Conservation (phyloP, 2,113 vertebrate species). For the Pardalotus punctatus region DNA sequence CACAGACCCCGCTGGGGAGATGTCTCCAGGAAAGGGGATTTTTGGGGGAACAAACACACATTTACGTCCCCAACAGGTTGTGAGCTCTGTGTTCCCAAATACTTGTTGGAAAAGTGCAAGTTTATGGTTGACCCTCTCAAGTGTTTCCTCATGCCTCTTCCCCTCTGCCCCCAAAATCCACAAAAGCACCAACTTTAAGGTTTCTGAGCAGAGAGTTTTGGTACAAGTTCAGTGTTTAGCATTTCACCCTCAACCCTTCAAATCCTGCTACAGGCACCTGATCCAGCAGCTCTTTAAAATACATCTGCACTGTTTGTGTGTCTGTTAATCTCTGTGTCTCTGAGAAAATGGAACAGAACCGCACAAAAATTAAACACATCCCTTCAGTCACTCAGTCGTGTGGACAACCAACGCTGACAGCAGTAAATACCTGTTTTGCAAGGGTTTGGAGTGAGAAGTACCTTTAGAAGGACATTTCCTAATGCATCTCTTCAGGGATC, state of each 20-base stretch:
- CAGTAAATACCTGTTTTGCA: not conserved
- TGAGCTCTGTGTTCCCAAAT: not conserved
- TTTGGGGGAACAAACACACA: fast-evolving
- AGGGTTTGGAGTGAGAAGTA: not conserved
- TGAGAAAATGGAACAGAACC: not conserved
- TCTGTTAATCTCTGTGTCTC: not conserved
- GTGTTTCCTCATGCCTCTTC: not conserved
- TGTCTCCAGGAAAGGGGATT: not conserved
- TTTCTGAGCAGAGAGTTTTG: not conserved
- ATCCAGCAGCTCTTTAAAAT: not conserved
- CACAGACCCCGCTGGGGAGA: not conserved
- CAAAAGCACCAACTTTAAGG: not conserved
- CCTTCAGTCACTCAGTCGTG: not conserved
- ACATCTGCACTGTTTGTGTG: not conserved
- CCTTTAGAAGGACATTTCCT: not conserved
- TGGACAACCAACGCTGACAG: not conserved
- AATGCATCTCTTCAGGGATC: not conserved
- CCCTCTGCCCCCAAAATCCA: fast-evolving
- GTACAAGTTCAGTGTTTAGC: not conserved
- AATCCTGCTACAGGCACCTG: not conserved
- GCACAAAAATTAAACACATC: not conserved
- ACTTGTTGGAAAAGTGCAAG: not conserved
- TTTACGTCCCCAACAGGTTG: fast-evolving
- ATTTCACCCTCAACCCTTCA: not conserved
- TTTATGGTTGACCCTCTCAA: not conserved